Conservation (phyloP, 1,140 invertebrate genomes). For the Zaprionus davidi region DNA sequence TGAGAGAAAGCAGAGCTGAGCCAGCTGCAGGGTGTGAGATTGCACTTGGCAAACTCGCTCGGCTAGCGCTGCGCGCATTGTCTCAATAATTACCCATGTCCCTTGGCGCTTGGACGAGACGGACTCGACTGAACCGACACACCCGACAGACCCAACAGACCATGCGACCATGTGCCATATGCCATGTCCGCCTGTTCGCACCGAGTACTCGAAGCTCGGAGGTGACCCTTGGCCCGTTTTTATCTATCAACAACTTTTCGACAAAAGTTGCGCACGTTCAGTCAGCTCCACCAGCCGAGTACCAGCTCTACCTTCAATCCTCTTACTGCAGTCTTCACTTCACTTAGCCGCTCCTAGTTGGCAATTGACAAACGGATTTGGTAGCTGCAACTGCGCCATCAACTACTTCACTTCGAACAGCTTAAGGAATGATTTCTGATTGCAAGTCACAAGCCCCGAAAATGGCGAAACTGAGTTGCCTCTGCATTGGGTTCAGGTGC, state of each 20-base stretch:
- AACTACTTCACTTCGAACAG: slow-evolving; percentile 1
- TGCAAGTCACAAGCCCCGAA: slow-evolving; percentile 3
- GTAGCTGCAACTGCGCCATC: slow-evolving; percentile 6
- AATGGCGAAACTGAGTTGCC: neutral
- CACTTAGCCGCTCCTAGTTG: neutral
- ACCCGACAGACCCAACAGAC: neutral
- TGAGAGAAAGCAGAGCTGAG: neutral
- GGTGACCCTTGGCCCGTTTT: slow-evolving; percentile 62
- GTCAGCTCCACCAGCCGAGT: slow-evolving; percentile 13
- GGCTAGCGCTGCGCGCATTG: slow-evolving; percentile 53
- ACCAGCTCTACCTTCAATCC: neutral
- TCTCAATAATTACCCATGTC: slow-evolving; percentile 78
- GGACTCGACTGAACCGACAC: neutral
- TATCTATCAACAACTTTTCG: slow-evolving; percentile 68
- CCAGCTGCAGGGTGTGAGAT: slow-evolving; percentile 7
- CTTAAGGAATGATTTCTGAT: slow-evolving; percentile 9
- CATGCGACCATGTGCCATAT: slow-evolving; percentile 33
- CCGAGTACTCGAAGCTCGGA: neutral
- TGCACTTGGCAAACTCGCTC: slow-evolving; percentile 47
- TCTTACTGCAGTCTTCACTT: neutral
- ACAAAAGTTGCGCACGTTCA: slow-evolving; percentile 62
- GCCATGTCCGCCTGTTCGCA: neutral
- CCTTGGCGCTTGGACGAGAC: slow-evolving; percentile 36
- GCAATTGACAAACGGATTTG: slow-evolving; percentile 7
- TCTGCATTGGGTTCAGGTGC: neutral